Evolutionary conservation across 2,797 vertebrate genomes (phyloP), one percentile per base, ranked within the genome.

Genomic region (Sternarchorhynchus goeldii): DNA sequence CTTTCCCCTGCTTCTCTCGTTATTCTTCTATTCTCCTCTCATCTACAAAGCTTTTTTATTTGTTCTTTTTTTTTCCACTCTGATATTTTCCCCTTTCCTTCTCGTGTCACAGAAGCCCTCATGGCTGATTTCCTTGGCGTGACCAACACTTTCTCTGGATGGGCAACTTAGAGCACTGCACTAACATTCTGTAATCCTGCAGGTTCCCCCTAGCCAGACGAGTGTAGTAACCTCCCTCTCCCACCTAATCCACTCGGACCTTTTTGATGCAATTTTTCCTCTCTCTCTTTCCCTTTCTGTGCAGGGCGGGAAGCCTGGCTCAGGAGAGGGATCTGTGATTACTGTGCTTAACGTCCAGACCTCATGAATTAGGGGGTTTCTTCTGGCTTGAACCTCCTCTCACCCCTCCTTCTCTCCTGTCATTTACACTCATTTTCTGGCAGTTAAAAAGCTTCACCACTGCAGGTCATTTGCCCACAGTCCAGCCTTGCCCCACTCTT

Each of bases 171-270:
- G 85, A 86, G 87, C 88, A 86, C 88, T 86, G 82, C 20, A 83
- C 90, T 90, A 91, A 91, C 92, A 90, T 91, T 50, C 91, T 92
- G 86, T 92, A 92, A 93, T 92, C 90, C 92, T 90, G 89, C 92
- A 93, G 92, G 90, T 92, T 91, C 84, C 88, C 85, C 81, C 74
- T 83, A 90, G 25, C 92, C 91, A 92, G 93, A 91, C 87, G 87
- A 91, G 89, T 90, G 83, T 89, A 90, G 91, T 92, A 91, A 92
- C 92, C 89, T 92, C 90, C 91, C 88, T 88, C 91, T 88, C 88
- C 90, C 86, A 88, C 88, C 89, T 92, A 92, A 93, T 92, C 91
- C 90, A 82, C 83, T 86, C 87, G 85, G 87, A 90, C 89, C 74
- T 88, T 90, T 91, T 88, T 87, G 88, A 92, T 89, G 87, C 80